Evolutionary conservation across 2,797 vertebrate genomes (phyloP).

Genomic region (Enteromius mattozi): DNA sequence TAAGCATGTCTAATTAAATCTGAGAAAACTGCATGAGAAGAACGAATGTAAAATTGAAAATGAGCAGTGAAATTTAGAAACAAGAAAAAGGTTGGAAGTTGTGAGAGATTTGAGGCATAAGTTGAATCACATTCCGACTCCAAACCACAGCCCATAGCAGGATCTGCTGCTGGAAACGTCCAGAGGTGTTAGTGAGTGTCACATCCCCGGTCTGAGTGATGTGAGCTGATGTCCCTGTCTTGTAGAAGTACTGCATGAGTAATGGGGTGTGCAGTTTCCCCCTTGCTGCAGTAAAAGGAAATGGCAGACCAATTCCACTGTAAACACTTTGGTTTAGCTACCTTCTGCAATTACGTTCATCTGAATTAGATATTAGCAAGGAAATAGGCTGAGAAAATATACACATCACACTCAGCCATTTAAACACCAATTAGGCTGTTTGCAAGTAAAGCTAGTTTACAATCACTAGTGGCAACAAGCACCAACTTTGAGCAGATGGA

Average conservation of each 20-base stretch:
- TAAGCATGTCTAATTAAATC: conserved; percentile 2
- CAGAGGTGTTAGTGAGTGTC: conserved; percentile 9
- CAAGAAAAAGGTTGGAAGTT: not conserved
- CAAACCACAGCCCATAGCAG: conserved; percentile 11
- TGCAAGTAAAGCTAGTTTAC: not conserved
- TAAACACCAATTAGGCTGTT: not conserved
- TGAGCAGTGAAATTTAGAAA: not conserved
- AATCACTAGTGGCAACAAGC: not conserved
- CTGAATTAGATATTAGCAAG: conserved; percentile 42
- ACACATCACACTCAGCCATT: not conserved
- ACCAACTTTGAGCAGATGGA: not conserved
- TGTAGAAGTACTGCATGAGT: conserved; percentile 47
- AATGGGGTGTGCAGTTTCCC: conserved; percentile 51
- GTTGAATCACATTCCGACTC: conserved; percentile 18
- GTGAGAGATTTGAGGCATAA: too few relatives aligned
- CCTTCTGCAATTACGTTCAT: not conserved
- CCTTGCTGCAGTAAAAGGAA: conserved; percentile 45
- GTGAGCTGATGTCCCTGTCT: conserved; percentile 48
- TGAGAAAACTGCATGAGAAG: not conserved
- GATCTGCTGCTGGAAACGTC: not conserved
- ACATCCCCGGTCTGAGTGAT: conserved; percentile 34
- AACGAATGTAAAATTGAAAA: not conserved
- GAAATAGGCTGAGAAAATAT: not conserved
- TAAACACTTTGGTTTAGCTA: conserved; percentile 28
- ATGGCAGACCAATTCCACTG: conserved; percentile 42